Evolutionary conservation across 2,113 vertebrate genomes (phyloP).

Genomic region (Pygoscelis adeliae): DNA sequence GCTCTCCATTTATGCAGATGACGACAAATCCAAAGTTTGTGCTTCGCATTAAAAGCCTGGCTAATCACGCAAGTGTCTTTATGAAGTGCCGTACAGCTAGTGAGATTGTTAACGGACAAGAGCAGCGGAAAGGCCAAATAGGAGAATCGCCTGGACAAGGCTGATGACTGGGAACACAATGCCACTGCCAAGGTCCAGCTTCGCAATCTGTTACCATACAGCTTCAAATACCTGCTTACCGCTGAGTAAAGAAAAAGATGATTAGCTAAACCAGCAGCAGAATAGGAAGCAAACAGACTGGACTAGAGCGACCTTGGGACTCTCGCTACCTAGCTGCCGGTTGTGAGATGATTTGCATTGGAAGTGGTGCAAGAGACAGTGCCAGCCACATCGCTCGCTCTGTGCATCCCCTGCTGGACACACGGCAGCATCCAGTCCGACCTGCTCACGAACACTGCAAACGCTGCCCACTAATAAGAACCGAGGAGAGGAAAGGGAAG

Average conservation of each 20-base stretch:
- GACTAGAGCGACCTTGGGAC: conserved; percentile 1
- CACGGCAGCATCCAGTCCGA: background rate
- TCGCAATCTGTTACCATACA: background rate
- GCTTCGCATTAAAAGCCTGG: background rate
- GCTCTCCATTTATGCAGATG: background rate
- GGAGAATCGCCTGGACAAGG: background rate
- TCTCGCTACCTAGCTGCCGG: background rate
- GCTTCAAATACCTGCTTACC: conserved; percentile 44
- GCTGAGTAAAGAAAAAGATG: conserved; percentile 17
- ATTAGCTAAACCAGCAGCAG: conserved; percentile 39
- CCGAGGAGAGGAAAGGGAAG: background rate
- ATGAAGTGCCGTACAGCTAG: background rate
- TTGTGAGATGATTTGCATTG: background rate
- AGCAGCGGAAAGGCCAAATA: background rate
- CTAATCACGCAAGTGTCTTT: background rate
- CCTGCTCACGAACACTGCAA: background rate
- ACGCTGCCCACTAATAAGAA: background rate
- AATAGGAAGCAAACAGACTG: conserved; percentile 37
- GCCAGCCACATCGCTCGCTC: background rate
- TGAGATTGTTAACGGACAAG: background rate
- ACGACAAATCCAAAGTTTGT: background rate
- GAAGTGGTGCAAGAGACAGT: background rate
- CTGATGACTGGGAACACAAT: background rate
- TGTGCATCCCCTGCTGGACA: conserved; percentile 64
- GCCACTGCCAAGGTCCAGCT: background rate